Evolutionary conservation across 1,140 invertebrate species (phyloP), one percentile per base, ranked within the genome.

Genomic region (Oryzaephilus surinamensis): DNA sequence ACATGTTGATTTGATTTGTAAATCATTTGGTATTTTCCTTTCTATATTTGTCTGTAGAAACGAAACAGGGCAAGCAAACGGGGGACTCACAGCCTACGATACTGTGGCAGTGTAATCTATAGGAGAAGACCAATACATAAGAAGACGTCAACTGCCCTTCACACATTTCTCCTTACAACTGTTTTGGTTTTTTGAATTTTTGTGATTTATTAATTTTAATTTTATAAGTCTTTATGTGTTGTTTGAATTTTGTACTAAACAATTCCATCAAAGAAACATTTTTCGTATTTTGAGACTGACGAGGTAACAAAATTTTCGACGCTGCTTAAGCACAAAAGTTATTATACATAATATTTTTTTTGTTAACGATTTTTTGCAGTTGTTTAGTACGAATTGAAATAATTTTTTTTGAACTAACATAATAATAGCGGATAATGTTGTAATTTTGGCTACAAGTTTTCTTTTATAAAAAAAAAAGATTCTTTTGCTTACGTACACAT

Each of bases 61-160:
- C 81, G 83, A 88, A 87, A 79, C 73, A 63, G 66, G 78, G 71
- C 77, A 81, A 73, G 42, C 53, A 65, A 61, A 58, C 69, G 75
- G 79, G 73, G 83, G 84, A 83, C 78, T 88, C 83, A 86, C 86
- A 86, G 80, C 86, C 81, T 89, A 89, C 83, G 84, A 89, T 87
- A 88, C 84, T 85, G 80, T 89, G 84, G 85, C 85, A 87, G 84
- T 89, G 82, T 89, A 88, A 89, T 75, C 77, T 89, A 77, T 89
- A 85, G 79, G n/a, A 69, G 38, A 32, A 32, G 19, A 12, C 39
- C 33, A 42, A 16, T 15, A 21, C n/a, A 41, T 21, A 20, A 28
- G 23, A 38, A 23, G 27, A 17, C 16, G 16, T 11, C 23, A 23
- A 16, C 34, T 15, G 34, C 16, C 14, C n/a, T 7, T 21, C 30